These are phyloP conservation scores for Poecilia wingei DNA, from an alignment of 2,797 vertebrate genomes.

Conservation along the genomic window DNA sequence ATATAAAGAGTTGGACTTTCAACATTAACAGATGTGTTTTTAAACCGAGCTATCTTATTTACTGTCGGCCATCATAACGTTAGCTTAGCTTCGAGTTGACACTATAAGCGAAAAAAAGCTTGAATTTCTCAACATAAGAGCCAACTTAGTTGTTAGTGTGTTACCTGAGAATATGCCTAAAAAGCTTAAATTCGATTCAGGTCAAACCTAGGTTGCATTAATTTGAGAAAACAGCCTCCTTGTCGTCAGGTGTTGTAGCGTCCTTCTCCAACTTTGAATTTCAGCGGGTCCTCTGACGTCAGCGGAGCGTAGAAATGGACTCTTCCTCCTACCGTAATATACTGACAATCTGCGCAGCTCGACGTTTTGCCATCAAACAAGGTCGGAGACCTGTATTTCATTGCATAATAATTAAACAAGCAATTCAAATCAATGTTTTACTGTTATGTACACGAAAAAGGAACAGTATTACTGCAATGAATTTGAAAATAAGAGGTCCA, in stretches of 20 bases:
- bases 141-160: fast-evolving
- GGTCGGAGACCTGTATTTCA: background rate
- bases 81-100: constrained; percentile 16
- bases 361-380: background rate
- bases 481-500: background rate
- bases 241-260: constrained; percentile 8
- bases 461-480: background rate
- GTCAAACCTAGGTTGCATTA: constrained; percentile 3
- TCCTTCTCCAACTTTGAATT: constrained; percentile 77
- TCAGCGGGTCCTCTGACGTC: constrained; percentile 71
- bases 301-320: background rate
- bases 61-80: background rate
- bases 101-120: background rate
- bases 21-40: background rate
- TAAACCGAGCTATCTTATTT: background rate
- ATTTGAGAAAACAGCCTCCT: background rate
- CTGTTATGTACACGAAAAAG: background rate
- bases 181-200: background rate
- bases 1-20: background rate
- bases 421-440: background rate
- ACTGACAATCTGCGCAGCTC: background rate
- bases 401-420: constrained; percentile 9
- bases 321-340: background rate
- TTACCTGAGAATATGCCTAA: constrained; percentile 46
- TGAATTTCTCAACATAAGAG: background rate